Conservation (phyloP, 2,888 invertebrate genomes). For the Frankliniella intonsa region DNA sequence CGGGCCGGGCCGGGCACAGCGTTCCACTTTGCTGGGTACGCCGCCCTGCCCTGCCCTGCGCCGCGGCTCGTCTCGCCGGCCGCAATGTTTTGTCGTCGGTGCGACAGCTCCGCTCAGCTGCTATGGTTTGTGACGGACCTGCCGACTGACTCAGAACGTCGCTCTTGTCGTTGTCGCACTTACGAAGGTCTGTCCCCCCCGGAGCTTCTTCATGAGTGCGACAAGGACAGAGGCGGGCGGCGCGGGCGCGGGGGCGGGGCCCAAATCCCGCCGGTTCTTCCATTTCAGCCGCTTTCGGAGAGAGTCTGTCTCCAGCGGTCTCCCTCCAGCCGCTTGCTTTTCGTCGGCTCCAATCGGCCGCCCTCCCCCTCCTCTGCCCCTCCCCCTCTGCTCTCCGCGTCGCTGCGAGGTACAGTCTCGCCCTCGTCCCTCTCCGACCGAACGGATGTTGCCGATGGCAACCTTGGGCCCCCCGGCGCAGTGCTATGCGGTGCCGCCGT, state of each 20-base stretch:
- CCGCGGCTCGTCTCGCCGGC: no score
- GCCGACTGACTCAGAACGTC: no score
- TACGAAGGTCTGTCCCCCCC: no score
- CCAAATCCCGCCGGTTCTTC: not conserved
- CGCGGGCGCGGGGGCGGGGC: not conserved
- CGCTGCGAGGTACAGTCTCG: not conserved
- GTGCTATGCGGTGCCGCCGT: no score
- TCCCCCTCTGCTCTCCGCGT: not conserved
- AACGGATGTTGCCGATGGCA: not conserved
- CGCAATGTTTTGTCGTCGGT: no score
- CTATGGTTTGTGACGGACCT: not conserved
- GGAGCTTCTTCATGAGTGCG: no score
- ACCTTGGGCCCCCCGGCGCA: not conserved
- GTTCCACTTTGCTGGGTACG: not conserved
- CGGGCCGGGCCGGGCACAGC: no score
- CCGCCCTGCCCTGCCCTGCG: not conserved
- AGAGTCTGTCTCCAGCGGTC: not conserved
- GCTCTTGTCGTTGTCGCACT: no score
- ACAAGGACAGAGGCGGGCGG: no score
- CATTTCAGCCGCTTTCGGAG: no score
- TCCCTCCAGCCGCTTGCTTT: not conserved
- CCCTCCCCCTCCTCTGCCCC: not conserved
- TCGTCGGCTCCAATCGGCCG: not conserved
- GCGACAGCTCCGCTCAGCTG: not conserved
- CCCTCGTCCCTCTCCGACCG: not conserved